phyloP scores from a whole-genome alignment of 1,140 invertebrate species.

The Drosophila elegans region DNA sequence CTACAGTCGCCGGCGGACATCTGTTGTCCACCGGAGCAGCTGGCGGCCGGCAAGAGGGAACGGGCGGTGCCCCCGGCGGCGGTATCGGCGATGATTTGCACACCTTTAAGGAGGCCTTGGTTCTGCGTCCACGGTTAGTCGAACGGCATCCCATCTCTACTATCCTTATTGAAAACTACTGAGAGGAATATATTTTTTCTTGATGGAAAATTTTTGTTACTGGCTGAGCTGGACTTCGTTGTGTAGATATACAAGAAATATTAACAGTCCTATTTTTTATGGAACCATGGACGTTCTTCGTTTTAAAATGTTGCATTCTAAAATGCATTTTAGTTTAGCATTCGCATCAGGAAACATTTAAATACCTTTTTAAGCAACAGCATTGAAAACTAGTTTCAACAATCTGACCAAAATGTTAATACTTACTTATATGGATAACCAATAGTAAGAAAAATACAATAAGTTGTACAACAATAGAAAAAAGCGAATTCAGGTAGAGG shows the following conservation, averaged over 20 bases:
- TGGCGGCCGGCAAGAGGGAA: slow-evolving; percentile 28
- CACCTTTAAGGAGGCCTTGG: slow-evolving; percentile 91
- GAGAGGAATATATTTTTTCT: too few species aligned
- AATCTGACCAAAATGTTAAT: neutral
- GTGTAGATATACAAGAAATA: too few species aligned
- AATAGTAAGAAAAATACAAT: neutral
- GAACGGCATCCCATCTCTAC: neutral
- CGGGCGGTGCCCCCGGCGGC: slow-evolving; percentile 16
- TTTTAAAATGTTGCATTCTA: too few species aligned
- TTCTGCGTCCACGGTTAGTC: slow-evolving; percentile 86
- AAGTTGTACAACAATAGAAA: too few species aligned
- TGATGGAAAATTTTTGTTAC: too few species aligned
- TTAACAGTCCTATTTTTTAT: too few species aligned
- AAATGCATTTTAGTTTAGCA: too few species aligned
- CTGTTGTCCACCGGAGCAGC: slow-evolving; percentile 40
- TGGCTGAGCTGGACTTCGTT: too few species aligned
- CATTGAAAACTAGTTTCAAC: neutral
- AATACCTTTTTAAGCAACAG: neutral
- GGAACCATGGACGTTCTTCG: too few species aligned
- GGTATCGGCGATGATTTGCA: slow-evolving; percentile 87
- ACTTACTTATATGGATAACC: neutral
- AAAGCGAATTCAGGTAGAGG: too few species aligned
- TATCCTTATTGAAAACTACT: too few species aligned
- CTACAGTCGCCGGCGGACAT: slow-evolving; percentile 37
- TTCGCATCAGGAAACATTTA: neutral